Percentiles rank a stretch among this genome's conserved stretches.
These are phyloP conservation scores for Falco biarmicus DNA, from an alignment of 2,797 vertebrate genomes.

Conservation along the genomic window DNA sequence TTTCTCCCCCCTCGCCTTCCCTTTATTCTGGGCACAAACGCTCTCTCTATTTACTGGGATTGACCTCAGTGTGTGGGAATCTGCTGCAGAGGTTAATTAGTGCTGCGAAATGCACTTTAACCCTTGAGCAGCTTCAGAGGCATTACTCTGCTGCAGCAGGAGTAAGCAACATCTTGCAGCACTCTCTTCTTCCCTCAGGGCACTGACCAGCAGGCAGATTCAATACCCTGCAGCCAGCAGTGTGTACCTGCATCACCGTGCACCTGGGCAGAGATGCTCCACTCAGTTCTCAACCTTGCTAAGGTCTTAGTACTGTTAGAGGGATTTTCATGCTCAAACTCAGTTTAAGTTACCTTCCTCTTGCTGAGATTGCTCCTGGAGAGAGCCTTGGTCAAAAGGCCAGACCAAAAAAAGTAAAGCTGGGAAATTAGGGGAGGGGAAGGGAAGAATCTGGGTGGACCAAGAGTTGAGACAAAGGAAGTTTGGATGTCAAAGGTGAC, in stretches of 20 bases:
- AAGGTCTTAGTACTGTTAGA: background rate
- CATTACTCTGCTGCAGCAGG: background rate
- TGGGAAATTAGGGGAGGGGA: background rate
- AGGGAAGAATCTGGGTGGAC: background rate
- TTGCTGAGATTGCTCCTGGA: background rate
- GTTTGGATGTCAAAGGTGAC: background rate
- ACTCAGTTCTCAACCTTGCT: background rate
- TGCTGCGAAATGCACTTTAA: conserved; percentile 41
- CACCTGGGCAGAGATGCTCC: background rate
- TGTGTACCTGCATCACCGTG: too few relatives aligned
- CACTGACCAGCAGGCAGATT: background rate
- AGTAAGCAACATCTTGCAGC: background rate
- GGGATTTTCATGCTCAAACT: background rate
- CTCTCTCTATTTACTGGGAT: conserved; percentile 19
- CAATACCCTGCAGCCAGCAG: background rate
- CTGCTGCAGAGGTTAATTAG: conserved; percentile 58
- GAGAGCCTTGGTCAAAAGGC: background rate
- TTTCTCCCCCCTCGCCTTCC: background rate
- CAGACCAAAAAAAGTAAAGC: background rate
- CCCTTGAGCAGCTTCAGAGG: background rate
- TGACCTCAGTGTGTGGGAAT: conserved; percentile 62
- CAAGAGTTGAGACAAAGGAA: background rate
- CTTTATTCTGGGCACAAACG: conserved; percentile 9
- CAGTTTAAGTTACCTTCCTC: background rate
- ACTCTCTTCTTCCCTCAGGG: background rate